These are phyloP conservation scores for Ornithoptera priamus DNA, from an alignment of 2,888 invertebrate species.

Conservation along the genomic window DNA sequence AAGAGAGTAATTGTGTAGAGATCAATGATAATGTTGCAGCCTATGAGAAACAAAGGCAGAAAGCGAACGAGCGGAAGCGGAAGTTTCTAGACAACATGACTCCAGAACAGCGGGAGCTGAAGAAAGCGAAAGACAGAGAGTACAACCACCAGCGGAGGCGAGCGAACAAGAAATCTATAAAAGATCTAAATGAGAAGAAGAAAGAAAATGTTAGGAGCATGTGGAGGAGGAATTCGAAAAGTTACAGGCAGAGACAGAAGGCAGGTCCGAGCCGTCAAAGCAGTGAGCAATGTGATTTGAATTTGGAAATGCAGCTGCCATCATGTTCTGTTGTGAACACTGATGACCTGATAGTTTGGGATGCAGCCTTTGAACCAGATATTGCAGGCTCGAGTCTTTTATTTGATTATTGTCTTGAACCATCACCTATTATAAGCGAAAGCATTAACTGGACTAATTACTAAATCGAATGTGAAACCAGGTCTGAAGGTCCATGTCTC, in stretches of 20 bases:
- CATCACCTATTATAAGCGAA: no score
- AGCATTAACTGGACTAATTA: no score
- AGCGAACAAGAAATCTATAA: conserved; percentile 27
- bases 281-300: neutral
- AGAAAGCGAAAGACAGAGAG: conserved; percentile 37
- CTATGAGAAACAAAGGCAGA: conserved; percentile 37
- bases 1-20: neutral
- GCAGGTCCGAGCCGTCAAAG: neutral
- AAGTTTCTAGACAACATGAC: conserved; percentile 39
- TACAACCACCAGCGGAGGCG: conserved; percentile 34
- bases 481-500: no score
- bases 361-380: no score
- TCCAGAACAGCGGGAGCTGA: conserved; percentile 37
- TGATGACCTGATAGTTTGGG: neutral
- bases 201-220: conserved; percentile 25
- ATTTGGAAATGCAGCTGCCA: neutral
- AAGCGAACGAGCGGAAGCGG: conserved; percentile 39
- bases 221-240: conserved; percentile 22
- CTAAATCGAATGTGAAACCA: no score
- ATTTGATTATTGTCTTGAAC: no score
- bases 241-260: conserved; percentile 12
- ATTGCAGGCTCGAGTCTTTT: no score
- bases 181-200: conserved; percentile 26
- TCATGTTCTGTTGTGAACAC: neutral
- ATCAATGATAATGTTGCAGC: conserved; percentile 17